phyloP scores from a whole-genome alignment of 2,888 invertebrate genomes.

The Brenthis ino region DNA sequence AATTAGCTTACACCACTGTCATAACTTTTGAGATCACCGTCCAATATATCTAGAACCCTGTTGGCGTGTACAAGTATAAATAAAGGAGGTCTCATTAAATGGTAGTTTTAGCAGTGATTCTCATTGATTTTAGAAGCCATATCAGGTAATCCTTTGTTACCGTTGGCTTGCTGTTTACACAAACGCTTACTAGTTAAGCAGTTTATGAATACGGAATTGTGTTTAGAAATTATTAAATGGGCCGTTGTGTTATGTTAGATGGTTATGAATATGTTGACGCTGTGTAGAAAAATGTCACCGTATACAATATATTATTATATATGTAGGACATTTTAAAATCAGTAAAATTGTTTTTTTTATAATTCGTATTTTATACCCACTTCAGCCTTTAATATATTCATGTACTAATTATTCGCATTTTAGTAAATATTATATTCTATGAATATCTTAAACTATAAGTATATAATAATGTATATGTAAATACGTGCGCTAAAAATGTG shows the following conservation, averaged over 20 bases:
- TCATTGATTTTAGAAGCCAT: slow-evolving; percentile 78
- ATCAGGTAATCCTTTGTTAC: slow-evolving; percentile 70
- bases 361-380: too few species aligned
- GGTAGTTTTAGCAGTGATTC: slow-evolving; percentile 53
- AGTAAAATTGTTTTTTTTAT: too few species aligned
- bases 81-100: slow-evolving; percentile 40
- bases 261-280: slow-evolving; percentile 4
- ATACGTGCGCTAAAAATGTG: neutral
- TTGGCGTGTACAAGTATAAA: slow-evolving; percentile 30
- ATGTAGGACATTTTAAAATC: too few species aligned
- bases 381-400: too few species aligned
- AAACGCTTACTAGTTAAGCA: slow-evolving; percentile 77
- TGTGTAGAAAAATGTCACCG: neutral
- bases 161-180: slow-evolving; percentile 73
- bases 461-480: too few species aligned
- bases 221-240: slow-evolving; percentile 49
- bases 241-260: slow-evolving; percentile 35
- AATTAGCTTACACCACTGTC: slow-evolving; percentile 41
- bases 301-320: neutral
- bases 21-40: slow-evolving; percentile 42
- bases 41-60: slow-evolving; percentile 42
- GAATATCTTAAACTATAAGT: too few species aligned
- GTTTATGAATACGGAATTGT: slow-evolving; percentile 55
- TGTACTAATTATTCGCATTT: too few species aligned
- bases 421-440: too few species aligned